phyloP scores from a whole-genome alignment of 2,113 vertebrate species.

The Anguilla rostrata region DNA sequence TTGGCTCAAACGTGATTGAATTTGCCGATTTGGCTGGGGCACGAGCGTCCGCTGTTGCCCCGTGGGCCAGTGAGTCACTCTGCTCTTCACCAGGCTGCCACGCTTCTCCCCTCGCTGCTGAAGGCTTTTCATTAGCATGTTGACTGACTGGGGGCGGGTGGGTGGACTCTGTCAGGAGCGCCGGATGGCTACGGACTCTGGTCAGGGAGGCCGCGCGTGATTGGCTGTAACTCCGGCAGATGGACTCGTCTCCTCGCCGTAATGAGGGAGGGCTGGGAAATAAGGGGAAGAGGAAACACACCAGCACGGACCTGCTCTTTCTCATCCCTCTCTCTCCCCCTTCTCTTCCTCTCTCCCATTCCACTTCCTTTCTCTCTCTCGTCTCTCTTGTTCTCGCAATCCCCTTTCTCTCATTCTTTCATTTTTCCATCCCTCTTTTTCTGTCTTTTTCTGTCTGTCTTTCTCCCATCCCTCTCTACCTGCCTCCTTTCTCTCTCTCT shows the following conservation, averaged over 20 bases:
- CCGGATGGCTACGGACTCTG: neutral
- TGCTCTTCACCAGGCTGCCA: neutral
- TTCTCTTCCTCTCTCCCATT: too few relatives aligned
- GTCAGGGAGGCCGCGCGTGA: neutral
- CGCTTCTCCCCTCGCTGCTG: neutral
- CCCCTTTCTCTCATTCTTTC: neutral
- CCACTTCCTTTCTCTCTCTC: too few relatives aligned
- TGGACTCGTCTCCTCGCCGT: too few relatives aligned
- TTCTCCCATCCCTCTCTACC: too few relatives aligned
- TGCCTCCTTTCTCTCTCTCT: too few relatives aligned
- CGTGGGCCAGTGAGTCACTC: neutral
- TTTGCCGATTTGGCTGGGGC: too few relatives aligned
- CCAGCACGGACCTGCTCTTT: neutral
- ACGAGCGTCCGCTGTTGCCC: neutral
- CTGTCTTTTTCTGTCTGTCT: too few relatives aligned
- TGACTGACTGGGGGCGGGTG: neutral
- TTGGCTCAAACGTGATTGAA: constrained; percentile 15
- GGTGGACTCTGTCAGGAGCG: too few relatives aligned
- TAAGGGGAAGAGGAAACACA: neutral
- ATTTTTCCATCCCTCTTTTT: too few relatives aligned
- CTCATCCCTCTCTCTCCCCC: neutral
- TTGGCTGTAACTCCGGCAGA: too few relatives aligned
- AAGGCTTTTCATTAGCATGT: constrained; percentile 6
- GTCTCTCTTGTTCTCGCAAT: neutral
- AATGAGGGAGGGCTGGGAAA: neutral